Percentiles rank a stretch among this genome's conserved stretches.
Evolutionary conservation across 2,113 vertebrate genomes (phyloP).

Genomic region (Leucoraja erinaceus): DNA sequence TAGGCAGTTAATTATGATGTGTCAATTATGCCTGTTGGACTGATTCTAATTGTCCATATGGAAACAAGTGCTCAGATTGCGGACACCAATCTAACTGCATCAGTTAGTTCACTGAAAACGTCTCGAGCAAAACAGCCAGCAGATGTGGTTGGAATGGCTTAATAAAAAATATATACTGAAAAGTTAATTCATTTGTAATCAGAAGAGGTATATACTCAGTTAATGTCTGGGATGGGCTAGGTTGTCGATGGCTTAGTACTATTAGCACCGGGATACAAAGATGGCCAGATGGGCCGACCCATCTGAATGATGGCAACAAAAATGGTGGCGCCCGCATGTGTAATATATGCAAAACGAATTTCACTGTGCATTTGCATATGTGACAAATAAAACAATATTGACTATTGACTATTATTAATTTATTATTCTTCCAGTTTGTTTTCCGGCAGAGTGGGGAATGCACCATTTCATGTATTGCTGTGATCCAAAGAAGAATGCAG

Average conservation of each 20-base stretch:
- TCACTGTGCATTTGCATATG: too few species aligned
- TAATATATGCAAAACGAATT: too few species aligned
- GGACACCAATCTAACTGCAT: neutral
- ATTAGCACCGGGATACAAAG: neutral
- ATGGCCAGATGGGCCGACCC: too few species aligned
- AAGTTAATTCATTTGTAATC: neutral
- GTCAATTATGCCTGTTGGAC: constrained; percentile 58
- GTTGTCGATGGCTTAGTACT: neutral
- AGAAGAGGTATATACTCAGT: too few species aligned
- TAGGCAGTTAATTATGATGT: constrained; percentile 43
- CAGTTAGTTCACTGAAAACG: neutral
- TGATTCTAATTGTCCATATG: constrained; percentile 47
- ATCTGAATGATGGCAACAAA: too few species aligned
- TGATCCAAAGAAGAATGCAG: neutral
- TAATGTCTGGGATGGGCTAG: neutral
- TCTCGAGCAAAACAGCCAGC: neutral
- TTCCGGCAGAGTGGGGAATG: neutral
- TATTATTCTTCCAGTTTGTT: neutral
- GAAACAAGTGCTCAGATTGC: constrained; percentile 13
- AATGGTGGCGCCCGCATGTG: too few species aligned
- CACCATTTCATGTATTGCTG: neutral
- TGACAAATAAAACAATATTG: too few species aligned
- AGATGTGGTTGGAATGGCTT: neutral
- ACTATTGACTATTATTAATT: neutral
- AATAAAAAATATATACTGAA: neutral